These are phyloP conservation scores for Drosophila rellima DNA, from an alignment of 2,888 invertebrate species.

Conservation along the genomic window DNA sequence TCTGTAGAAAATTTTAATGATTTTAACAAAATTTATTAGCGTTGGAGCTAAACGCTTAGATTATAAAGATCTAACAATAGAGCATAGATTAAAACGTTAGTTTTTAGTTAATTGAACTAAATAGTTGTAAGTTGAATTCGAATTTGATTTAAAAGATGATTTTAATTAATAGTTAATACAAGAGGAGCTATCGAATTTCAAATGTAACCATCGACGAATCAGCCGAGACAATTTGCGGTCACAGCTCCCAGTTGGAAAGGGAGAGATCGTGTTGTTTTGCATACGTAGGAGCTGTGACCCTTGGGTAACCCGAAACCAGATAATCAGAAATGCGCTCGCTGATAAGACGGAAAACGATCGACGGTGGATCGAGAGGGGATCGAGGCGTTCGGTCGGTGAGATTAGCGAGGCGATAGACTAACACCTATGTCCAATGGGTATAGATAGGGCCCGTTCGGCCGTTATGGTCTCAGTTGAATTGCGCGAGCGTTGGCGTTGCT, in stretches of 20 bases:
- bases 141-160: not conserved
- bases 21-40: too few relatives aligned
- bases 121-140: not conserved
- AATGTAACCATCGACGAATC: not conserved
- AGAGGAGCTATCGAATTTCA: not conserved
- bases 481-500: slow-evolving; percentile 58
- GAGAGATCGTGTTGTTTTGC: slow-evolving; percentile 26
- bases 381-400: slow-evolving; percentile 10
- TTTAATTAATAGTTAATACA: not conserved
- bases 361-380: not conserved
- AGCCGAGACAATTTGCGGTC: slow-evolving; percentile 37
- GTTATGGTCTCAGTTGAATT: slow-evolving; percentile 63
- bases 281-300: slow-evolving; percentile 56
- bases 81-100: not conserved
- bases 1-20: too few relatives aligned
- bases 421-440: slow-evolving; percentile 37
- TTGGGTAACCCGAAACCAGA: slow-evolving; percentile 61
- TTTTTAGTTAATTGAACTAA: not conserved
- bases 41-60: too few relatives aligned
- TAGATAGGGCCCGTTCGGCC: slow-evolving; percentile 58
- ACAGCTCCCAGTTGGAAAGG: slow-evolving; percentile 6
- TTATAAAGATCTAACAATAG: not conserved
- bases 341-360: slow-evolving; percentile 8
- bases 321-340: slow-evolving; percentile 54
- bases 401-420: slow-evolving; percentile 35